Evolutionary conservation across 2,797 vertebrate genomes (phyloP).

Genomic region (Apogon talboti): DNA sequence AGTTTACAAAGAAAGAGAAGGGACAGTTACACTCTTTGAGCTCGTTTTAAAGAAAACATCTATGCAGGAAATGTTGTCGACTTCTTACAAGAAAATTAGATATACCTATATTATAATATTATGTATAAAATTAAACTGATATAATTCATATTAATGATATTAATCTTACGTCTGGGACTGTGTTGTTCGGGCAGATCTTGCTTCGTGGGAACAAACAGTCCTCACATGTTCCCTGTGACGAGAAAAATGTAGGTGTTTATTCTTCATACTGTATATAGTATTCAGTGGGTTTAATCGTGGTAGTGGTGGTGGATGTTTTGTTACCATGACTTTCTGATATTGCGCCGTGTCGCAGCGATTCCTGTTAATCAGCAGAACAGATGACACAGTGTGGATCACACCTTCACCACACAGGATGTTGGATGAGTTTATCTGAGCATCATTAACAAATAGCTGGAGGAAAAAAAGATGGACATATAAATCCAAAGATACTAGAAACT

Average conservation of each 20-base stretch:
- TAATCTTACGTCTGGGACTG: slow-evolving; percentile 80
- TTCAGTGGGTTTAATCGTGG: no score
- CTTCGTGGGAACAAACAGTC: slow-evolving; percentile 65
- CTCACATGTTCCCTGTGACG: slow-evolving; percentile 72
- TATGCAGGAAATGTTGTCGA: no score
- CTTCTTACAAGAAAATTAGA: no score
- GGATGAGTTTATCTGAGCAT: slow-evolving; percentile 85
- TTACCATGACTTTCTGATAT: slow-evolving; percentile 47
- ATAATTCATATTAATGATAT: background rate
- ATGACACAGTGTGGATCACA: slow-evolving; percentile 89
- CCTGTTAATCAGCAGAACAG: slow-evolving; percentile 88
- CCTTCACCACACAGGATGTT: slow-evolving; percentile 89
- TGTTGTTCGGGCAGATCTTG: slow-evolving; percentile 81
- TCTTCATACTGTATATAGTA: background rate
- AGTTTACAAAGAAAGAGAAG: no score
- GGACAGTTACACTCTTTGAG: no score
- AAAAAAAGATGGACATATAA: background rate
- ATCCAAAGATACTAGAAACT: background rate
- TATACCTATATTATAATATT: no score
- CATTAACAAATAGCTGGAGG: slow-evolving; percentile 89
- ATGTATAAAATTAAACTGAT: background rate
- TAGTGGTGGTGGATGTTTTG: background rate
- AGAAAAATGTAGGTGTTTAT: background rate
- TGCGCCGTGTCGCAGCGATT: slow-evolving; percentile 89
- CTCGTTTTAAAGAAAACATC: no score